These are phyloP conservation scores for Acanthacorydalis orientalis DNA, from an alignment of 2,888 invertebrate species.

Conservation along the genomic window DNA sequence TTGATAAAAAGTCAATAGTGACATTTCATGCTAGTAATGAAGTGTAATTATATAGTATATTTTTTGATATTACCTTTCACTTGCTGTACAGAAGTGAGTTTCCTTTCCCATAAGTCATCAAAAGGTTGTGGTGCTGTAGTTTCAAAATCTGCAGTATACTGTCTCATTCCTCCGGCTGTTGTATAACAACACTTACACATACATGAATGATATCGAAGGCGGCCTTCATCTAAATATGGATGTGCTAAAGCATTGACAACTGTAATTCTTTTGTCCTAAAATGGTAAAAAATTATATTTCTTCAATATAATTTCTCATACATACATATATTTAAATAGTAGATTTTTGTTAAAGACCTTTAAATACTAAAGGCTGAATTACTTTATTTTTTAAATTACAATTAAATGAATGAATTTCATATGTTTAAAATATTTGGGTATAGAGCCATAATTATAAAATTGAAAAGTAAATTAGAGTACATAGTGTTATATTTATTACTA, in stretches of 20 bases:
- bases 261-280: constrained; percentile 79
- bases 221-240: constrained; percentile 94
- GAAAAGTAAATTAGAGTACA: no score
- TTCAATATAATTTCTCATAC: not conserved
- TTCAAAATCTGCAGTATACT: constrained; percentile 84
- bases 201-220: constrained; percentile 97
- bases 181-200: constrained; percentile 99
- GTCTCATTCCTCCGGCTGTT: constrained; percentile 56
- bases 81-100: constrained; percentile 80
- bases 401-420: no score
- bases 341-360: no score
- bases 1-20: no score
- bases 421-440: no score
- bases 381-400: no score
- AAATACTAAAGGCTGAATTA: no score
- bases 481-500: no score
- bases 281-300: constrained; percentile 8
- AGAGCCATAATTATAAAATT: not conserved
- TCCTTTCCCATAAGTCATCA: constrained; percentile 93
- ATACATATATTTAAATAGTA: no score
- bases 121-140: constrained; percentile 81
- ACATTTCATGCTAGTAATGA: no score
- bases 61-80: constrained; percentile 73
- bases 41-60: no score
- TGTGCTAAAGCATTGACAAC: constrained; percentile 92